A percentile compares a stretch with the other conserved stretches of the same genome.
Conservation (phyloP, 2,113 vertebrate genomes). For the Bos javanicus region DNA sequence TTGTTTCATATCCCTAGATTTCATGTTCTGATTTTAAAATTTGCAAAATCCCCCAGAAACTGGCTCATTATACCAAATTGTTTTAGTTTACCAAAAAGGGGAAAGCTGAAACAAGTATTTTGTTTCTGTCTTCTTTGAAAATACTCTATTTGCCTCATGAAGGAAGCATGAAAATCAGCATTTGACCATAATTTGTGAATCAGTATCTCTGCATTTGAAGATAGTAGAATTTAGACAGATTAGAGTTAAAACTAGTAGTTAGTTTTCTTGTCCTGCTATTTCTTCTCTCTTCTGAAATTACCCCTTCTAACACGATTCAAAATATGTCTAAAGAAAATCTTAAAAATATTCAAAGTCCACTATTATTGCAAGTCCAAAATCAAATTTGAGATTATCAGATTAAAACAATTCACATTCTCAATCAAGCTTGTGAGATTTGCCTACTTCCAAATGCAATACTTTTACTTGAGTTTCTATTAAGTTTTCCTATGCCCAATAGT, state of each 20-base stretch:
- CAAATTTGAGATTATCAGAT: constrained; percentile 23
- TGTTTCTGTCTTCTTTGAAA: background rate
- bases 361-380: background rate
- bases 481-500: background rate
- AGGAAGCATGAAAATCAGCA: background rate
- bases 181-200: background rate
- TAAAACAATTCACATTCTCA: background rate
- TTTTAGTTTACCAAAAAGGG: background rate
- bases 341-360: background rate
- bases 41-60: background rate
- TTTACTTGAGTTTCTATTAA: background rate
- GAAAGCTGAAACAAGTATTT: background rate
- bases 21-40: background rate
- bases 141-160: background rate
- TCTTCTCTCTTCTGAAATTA: background rate
- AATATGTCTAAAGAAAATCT: background rate
- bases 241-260: background rate
- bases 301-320: background rate
- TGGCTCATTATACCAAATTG: background rate
- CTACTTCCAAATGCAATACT: background rate
- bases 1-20: background rate
- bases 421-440: constrained; percentile 37
- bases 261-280: background rate
- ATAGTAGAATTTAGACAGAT: background rate
- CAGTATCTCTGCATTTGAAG: background rate